These are phyloP conservation scores for Diacarnus erythraeanus DNA, from an alignment of 37 sponge, comb jelly and placozoan species.

Conservation along the genomic window DNA sequence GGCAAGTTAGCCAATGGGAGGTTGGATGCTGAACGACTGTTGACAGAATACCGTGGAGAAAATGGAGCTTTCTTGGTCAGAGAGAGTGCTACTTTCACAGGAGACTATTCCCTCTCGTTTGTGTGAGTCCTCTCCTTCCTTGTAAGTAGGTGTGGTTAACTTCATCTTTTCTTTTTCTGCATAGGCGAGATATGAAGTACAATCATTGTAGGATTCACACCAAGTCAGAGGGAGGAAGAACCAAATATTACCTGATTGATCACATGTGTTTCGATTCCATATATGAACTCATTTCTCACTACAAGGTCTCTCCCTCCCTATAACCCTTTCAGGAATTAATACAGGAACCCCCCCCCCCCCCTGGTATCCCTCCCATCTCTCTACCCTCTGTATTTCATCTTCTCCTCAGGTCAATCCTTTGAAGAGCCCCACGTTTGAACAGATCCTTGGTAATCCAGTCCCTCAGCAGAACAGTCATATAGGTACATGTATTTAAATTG, in stretches of 20 bases:
- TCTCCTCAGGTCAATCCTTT: conserved; percentile 65
- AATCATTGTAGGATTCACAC: conserved; percentile 86
- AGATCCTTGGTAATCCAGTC: conserved; percentile 75
- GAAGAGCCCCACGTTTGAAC: conserved; percentile 80
- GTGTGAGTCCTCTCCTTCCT: conserved; percentile 34
- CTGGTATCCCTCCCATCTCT: neutral
- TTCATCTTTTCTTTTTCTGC: neutral
- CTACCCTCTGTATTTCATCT: neutral
- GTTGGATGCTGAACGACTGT: conserved; percentile 74
- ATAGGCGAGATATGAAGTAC: conserved; percentile 60
- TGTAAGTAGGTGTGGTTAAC: neutral
- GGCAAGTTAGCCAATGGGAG: conserved; percentile 72
- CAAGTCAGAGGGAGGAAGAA: conserved; percentile 66
- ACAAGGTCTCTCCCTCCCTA: conserved; percentile 51
- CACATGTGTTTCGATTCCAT: conserved; percentile 86
- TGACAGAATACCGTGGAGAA: conserved; percentile 67
- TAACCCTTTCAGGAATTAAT: too few species aligned
- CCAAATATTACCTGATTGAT: conserved; percentile 87
- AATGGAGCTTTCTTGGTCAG: conserved; percentile 93
- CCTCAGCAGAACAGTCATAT: conserved; percentile 68
- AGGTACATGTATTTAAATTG: too few species aligned
- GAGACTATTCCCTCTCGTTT: conserved; percentile 91
- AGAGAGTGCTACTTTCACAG: conserved; percentile 90
- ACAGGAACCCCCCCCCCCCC: neutral
- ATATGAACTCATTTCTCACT: conserved; percentile 83